A percentile compares a stretch with the other conserved stretches of the same genome.
phyloP scores from a whole-genome alignment of 2,113 vertebrate genomes.

The Prolemur simus region DNA sequence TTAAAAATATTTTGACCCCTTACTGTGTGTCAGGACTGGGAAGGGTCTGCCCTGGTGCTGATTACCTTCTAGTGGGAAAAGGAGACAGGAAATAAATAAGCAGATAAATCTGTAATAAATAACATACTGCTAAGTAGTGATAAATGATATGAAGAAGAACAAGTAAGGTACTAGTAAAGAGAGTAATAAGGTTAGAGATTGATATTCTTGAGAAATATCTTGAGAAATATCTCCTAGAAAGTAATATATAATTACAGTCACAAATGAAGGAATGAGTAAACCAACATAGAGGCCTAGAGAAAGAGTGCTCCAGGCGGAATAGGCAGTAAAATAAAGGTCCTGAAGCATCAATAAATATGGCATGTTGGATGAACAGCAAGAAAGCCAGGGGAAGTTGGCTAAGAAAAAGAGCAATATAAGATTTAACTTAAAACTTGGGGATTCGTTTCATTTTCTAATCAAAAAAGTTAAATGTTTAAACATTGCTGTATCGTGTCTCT shows the following conservation, averaged over 20 bases:
- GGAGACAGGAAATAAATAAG: neutral
- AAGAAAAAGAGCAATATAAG: neutral
- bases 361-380: neutral
- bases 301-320: neutral
- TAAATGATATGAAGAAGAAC: neutral
- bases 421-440: neutral
- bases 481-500: neutral
- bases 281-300: neutral
- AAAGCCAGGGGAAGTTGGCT: neutral
- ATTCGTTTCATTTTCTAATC: neutral
- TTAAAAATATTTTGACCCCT: neutral
- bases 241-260: neutral
- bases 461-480: neutral
- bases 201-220: neutral
- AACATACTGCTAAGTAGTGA: neutral
- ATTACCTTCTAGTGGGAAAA: neutral
- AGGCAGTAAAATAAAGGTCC: neutral
- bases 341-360: neutral
- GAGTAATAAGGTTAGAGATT: neutral
- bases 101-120: neutral
- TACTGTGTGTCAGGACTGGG: neutral
- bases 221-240: neutral
- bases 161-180: neutral
- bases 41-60: fast-evolving
- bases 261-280: neutral